phyloP scores from a whole-genome alignment of 2,888 invertebrate species.

The Lysandra bellargus region DNA sequence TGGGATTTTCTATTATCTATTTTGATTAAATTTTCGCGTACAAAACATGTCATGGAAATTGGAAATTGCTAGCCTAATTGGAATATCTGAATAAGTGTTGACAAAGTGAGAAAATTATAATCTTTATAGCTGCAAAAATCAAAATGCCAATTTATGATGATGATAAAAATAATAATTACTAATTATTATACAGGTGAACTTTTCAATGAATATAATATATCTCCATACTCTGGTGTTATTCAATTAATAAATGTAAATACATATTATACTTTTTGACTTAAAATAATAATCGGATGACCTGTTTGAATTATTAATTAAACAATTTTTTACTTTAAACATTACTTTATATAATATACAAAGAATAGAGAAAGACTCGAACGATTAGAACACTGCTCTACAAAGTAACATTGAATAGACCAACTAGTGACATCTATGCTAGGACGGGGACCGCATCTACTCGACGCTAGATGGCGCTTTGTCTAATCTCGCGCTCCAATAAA shows the following conservation, averaged over 20 bases:
- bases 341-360: neutral
- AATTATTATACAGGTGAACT: neutral
- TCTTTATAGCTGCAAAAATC: neutral
- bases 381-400: neutral
- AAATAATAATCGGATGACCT: neutral
- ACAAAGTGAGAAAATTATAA: neutral
- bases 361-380: neutral
- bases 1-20: neutral
- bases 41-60: neutral
- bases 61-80: neutral
- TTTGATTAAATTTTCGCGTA: neutral
- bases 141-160: neutral
- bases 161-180: neutral
- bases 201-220: no score
- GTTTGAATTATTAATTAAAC: neutral
- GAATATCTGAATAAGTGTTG: neutral
- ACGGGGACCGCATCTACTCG: conserved; percentile 57
- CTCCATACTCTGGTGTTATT: neutral
- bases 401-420: neutral
- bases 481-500: neutral
- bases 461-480: conserved; percentile 66
- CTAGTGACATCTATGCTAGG: conserved; percentile 42
- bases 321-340: no score
- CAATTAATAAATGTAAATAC: neutral
- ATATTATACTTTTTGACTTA: neutral